These are phyloP conservation scores for Hemicentrotus pulcherrimus DNA, from an alignment of 35 echinoderm and acorn worm genomes.

Conservation along the genomic window DNA sequence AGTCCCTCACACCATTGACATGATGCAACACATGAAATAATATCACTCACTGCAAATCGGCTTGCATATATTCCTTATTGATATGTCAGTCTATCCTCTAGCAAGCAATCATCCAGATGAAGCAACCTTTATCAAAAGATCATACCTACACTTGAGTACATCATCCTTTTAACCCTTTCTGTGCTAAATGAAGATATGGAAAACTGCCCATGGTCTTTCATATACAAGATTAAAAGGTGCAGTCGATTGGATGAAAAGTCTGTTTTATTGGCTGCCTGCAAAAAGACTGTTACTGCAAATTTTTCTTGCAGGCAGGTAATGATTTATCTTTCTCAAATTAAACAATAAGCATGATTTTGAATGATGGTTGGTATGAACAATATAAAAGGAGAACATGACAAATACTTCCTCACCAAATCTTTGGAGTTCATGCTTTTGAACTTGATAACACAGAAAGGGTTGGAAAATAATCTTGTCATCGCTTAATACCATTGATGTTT, in stretches of 20 bases:
- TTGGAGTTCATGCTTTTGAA: neutral
- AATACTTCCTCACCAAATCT: too few species aligned
- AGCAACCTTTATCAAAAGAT: neutral
- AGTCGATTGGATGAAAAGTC: neutral
- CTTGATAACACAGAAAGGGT: neutral
- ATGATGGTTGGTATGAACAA: neutral
- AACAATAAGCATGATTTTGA: neutral
- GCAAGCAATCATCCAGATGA: neutral
- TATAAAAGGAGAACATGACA: neutral
- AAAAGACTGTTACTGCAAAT: neutral
- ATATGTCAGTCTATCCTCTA: neutral
- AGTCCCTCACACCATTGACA: neutral
- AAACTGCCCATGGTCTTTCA: neutral
- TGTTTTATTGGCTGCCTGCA: too few species aligned
- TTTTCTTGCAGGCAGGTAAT: neutral
- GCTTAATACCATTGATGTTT: neutral
- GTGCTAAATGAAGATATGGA: neutral
- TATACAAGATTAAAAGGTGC: neutral
- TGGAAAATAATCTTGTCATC: neutral
- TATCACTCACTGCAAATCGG: neutral
- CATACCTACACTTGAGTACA: neutral
- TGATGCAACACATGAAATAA: neutral
- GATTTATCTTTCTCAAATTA: neutral
- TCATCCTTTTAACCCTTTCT: neutral
- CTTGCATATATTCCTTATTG: neutral